Evolutionary conservation across 2,797 vertebrate species (phyloP).

Genomic region (Pseudotriccus pelzelni): DNA sequence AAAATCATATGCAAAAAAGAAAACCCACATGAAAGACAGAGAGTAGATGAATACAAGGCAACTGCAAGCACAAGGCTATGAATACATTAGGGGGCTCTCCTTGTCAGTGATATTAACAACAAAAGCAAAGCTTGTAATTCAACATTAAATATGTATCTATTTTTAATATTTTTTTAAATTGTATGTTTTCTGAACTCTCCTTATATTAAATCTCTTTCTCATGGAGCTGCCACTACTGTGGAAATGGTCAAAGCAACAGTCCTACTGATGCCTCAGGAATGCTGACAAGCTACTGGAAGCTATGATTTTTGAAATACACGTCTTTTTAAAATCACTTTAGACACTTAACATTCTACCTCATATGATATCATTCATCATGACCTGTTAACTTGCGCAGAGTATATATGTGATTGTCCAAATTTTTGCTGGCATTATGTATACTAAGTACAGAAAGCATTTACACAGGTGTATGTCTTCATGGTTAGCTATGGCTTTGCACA

Average conservation of each 20-base stretch:
- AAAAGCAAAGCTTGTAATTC: conserved; percentile 22
- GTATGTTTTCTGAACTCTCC: neutral
- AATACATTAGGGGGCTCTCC: conserved; percentile 16
- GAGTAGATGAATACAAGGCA: conserved; percentile 3
- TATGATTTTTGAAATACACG: neutral
- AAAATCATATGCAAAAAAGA: conserved; percentile 42
- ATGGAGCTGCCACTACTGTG: neutral
- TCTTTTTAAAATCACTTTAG: neutral
- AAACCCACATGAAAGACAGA: conserved; percentile 22
- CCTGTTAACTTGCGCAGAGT: neutral
- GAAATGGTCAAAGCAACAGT: neutral
- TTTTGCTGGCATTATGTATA: neutral
- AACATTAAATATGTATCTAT: conserved; percentile 20
- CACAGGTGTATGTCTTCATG: neutral
- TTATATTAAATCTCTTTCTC: neutral
- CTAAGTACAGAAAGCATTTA: neutral
- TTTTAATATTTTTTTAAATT: neutral
- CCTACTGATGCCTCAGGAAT: neutral
- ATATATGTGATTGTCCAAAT: neutral
- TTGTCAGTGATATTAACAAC: neutral
- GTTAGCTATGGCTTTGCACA: neutral
- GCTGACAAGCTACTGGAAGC: neutral
- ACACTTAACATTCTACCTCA: neutral
- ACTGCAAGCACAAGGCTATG: neutral
- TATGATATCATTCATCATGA: neutral